phyloP scores from a whole-genome alignment of 2,797 vertebrate species.

The Microhierax caerulescens region DNA sequence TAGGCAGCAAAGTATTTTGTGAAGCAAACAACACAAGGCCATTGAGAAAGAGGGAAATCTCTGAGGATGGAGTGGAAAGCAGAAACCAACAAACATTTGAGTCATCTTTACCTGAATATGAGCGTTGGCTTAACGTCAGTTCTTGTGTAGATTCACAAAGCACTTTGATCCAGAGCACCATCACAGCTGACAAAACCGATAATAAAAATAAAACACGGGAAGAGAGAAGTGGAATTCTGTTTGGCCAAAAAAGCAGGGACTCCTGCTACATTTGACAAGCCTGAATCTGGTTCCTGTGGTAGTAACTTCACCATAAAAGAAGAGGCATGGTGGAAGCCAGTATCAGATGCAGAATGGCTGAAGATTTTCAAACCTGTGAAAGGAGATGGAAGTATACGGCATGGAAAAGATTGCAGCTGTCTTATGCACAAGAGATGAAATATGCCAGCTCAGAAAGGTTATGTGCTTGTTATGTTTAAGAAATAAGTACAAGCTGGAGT shows the following conservation, averaged over 20 bases:
- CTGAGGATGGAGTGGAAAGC: background rate
- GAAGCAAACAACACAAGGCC: background rate
- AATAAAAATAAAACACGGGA: background rate
- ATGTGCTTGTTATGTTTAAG: background rate
- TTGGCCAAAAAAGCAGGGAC: background rate
- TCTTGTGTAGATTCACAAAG: background rate
- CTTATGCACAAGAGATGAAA: background rate
- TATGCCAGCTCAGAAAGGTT: slow-evolving; percentile 35
- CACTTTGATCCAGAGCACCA: background rate
- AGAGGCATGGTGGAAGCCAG: background rate
- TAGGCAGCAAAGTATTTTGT: background rate
- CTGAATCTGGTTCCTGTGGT: slow-evolving; percentile 1
- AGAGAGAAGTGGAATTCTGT: background rate
- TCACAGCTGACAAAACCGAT: background rate
- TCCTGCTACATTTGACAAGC: background rate
- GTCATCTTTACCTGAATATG: background rate
- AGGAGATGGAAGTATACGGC: background rate
- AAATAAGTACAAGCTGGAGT: background rate
- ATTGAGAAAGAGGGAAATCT: background rate
- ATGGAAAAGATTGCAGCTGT: background rate
- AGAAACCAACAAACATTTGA: background rate
- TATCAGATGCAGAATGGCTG: slow-evolving; percentile 68
- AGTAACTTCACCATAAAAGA: background rate
- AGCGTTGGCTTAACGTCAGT: background rate
- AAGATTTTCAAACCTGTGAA: slow-evolving; percentile 63